Evolutionary conservation across 2,113 vertebrate species (phyloP), one percentile per base, ranked within the genome.

Genomic region (Corvus cornix): DNA sequence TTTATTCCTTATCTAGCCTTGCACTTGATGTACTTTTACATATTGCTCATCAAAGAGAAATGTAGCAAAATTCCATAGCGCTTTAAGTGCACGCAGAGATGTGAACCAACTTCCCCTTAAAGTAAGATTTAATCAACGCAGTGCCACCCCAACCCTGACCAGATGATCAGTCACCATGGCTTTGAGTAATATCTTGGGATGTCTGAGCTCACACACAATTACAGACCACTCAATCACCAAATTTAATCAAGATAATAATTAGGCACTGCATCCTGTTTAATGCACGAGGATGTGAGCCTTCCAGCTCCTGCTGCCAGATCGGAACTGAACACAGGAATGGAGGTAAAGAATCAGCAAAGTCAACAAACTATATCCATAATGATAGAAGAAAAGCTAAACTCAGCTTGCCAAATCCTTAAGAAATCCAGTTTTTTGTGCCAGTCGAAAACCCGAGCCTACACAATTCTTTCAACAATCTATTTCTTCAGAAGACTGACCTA

Each of bases 161-260:
- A 96, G 84, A 79, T 79, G 89, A 96, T 97, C 94, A 84, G 94
- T 85, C 82, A 93, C 28, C 5, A 8, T 20, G 8, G 70, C 73
- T 90, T 67, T 68, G 84, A 96, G 66, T 72, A 95, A 80, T 77
- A 77, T 55, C 84, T 90, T 83, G 87, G 79, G 89, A 95, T 91
- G 70, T 91, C 80, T 94, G 88, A 95, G 82, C 84, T 49, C 66
- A 56, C 55, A 89, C 82, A 87, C 89, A 93, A 94, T 89, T 89
- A 93, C 48, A 90, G 89, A 89, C 62, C 89, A 94, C 87, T 96
- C 96, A 93, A 97, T 96, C 96, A 96, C 88, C 94, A 95, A 95
- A 95, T 96, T 96, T 97, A 97, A 97, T 97, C 95, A 96, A 94
- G 92, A 88, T 80, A 97, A 80, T 96, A 96, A 96, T 97, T 97